A percentile compares a stretch with the other conserved stretches of the same genome.
These are phyloP conservation scores for Solenodon paradoxus DNA, from an alignment of 2,113 vertebrate species.

Conservation along the genomic window DNA sequence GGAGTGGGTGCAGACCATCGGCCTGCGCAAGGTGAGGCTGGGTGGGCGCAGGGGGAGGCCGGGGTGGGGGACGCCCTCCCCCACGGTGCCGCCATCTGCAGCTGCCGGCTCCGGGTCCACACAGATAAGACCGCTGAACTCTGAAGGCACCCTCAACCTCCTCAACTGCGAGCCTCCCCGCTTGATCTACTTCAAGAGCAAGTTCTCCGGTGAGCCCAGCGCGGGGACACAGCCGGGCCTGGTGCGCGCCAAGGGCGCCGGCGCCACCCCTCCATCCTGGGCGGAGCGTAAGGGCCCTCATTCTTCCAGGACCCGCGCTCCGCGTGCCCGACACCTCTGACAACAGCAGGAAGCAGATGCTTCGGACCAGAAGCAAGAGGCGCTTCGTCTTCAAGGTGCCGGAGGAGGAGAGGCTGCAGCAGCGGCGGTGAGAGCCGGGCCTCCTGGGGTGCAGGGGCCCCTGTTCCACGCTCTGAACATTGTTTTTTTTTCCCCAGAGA, in stretches of 20 bases:
- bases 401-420: slow-evolving; percentile 93
- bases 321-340: slow-evolving; percentile 94
- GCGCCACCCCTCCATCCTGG: background rate
- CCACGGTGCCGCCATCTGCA: fast-evolving
- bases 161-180: slow-evolving; percentile 92
- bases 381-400: slow-evolving; percentile 98
- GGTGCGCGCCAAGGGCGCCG: too few relatives aligned
- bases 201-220: slow-evolving; percentile 85
- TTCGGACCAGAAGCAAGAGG: slow-evolving; percentile 95
- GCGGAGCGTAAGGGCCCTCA: fast-evolving
- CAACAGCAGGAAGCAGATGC: slow-evolving; percentile 96
- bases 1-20: slow-evolving; percentile 98
- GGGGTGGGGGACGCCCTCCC: fast-evolving
- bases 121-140: slow-evolving; percentile 94
- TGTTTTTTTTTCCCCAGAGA: slow-evolving; percentile 88
- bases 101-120: background rate
- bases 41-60: fast-evolving
- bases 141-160: slow-evolving; percentile 93
- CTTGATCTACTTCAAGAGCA: slow-evolving; percentile 94
- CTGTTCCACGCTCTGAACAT: too few relatives aligned
- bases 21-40: slow-evolving; percentile 88
- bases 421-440: slow-evolving; percentile 88
- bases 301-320: slow-evolving; percentile 83
- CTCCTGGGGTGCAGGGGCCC: too few relatives aligned
- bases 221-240: background rate